phyloP scores from a whole-genome alignment of 2,888 invertebrate species.

The Macaria notata region DNA sequence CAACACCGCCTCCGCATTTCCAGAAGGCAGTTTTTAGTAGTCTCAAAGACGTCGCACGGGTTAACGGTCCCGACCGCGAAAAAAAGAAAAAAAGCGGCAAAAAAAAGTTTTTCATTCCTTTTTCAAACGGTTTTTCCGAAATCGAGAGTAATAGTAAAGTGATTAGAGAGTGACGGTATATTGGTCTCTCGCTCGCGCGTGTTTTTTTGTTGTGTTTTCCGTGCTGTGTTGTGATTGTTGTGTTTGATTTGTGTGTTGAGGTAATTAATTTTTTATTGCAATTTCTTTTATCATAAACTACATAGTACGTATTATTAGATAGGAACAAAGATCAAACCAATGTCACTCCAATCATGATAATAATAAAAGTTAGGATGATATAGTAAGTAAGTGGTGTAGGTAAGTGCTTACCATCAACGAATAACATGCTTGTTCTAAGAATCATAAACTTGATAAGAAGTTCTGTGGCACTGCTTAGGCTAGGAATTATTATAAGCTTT shows the following conservation, averaged over 20 bases:
- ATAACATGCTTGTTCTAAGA: too few relatives aligned
- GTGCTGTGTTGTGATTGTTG: slow-evolving; percentile 41
- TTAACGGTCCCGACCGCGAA: slow-evolving; percentile 51
- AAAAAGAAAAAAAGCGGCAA: slow-evolving; percentile 48
- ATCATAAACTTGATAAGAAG: too few relatives aligned
- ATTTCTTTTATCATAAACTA: background rate
- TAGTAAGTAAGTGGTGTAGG: too few relatives aligned
- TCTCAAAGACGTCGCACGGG: slow-evolving; percentile 64
- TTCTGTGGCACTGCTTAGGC: too few relatives aligned
- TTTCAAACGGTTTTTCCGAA: slow-evolving; percentile 26
- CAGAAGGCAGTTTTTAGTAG: slow-evolving; percentile 75
- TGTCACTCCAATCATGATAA: too few relatives aligned
- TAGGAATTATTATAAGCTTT: too few relatives aligned
- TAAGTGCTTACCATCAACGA: too few relatives aligned
- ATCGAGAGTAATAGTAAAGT: slow-evolving; percentile 17
- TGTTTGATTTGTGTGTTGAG: slow-evolving; percentile 34
- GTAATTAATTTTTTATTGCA: slow-evolving; percentile 35
- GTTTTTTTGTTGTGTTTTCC: slow-evolving; percentile 31
- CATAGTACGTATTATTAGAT: too few relatives aligned
- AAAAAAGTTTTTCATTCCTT: slow-evolving; percentile 35
- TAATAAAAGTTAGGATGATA: too few relatives aligned
- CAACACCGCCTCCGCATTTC: slow-evolving; percentile 72
- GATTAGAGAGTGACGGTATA: slow-evolving; percentile 31
- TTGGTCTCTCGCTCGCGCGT: slow-evolving; percentile 28
- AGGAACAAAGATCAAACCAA: too few relatives aligned